Percentiles rank a stretch among this genome's conserved stretches.
These are phyloP conservation scores for Cheilosia vulpina DNA, from an alignment of 2,888 invertebrate genomes.

Conservation along the genomic window DNA sequence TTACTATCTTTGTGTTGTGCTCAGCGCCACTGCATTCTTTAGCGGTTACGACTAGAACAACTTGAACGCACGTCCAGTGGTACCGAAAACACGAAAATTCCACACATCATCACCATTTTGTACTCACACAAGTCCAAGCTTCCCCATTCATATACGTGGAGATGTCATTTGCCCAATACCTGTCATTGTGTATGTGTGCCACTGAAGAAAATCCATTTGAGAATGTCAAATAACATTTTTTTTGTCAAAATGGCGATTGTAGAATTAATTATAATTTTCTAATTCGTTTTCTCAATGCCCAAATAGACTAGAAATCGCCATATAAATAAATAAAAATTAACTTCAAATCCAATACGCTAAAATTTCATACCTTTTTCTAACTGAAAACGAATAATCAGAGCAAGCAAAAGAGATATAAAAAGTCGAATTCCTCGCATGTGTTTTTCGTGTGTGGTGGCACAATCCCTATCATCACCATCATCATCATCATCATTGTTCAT, in stretches of 20 bases:
- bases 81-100: constrained; percentile 58
- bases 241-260: constrained; percentile 77
- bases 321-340: constrained; percentile 57
- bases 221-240: constrained; percentile 75
- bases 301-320: constrained; percentile 67
- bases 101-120: constrained; percentile 68
- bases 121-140: constrained; percentile 15
- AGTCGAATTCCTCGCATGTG: constrained; percentile 69
- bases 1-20: background rate
- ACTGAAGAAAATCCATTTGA: constrained; percentile 73
- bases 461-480: constrained; percentile 65
- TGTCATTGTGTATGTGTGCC: constrained; percentile 31
- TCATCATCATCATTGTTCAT: constrained; percentile 57
- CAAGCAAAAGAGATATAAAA: constrained; percentile 44
- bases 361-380: constrained; percentile 41
- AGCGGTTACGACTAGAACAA: constrained; percentile 30
- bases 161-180: constrained; percentile 67
- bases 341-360: constrained; percentile 42
- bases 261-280: constrained; percentile 74
- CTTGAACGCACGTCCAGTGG: constrained; percentile 23
- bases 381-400: constrained; percentile 16
- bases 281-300: constrained; percentile 61
- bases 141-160: constrained; percentile 44
- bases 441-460: constrained; percentile 75
- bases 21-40: constrained; percentile 20